Percentiles rank a stretch among this genome's conserved stretches.
Evolutionary conservation across 2,888 invertebrate species (phyloP).

Genomic region (Dryadula phaetusa): DNA sequence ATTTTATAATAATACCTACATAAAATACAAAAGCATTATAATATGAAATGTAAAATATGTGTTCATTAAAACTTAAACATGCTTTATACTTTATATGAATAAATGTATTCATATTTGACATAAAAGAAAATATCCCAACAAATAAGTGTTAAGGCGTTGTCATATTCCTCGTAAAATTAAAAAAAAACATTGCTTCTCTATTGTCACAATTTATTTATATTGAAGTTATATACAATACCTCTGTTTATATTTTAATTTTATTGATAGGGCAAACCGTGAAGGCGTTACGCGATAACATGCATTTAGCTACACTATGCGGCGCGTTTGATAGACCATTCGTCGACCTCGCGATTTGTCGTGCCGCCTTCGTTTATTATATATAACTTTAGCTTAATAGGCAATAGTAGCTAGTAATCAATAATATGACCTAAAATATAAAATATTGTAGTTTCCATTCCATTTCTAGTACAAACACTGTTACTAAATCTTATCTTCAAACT

Average conservation of each 20-base stretch:
- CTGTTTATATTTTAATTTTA: slow-evolving; percentile 22
- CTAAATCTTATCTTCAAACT: background rate
- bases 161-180: too few species aligned
- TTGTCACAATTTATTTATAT: background rate
- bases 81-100: too few species aligned
- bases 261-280: slow-evolving; percentile 24
- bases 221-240: background rate
- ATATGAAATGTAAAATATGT: too few species aligned
- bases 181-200: too few species aligned
- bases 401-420: background rate
- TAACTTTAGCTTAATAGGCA: background rate
- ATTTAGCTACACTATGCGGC: slow-evolving; percentile 29
- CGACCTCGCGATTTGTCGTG: slow-evolving; percentile 18
- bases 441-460: background rate
- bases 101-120: background rate
- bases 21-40: background rate
- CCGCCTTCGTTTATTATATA: slow-evolving; percentile 23
- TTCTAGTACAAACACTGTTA: background rate
- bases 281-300: slow-evolving; percentile 29
- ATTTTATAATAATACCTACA: background rate
- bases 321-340: slow-evolving; percentile 32
- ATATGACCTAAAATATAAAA: slow-evolving; percentile 4
- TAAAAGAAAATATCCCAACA: background rate
- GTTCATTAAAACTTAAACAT: too few species aligned
- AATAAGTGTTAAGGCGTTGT: background rate